Evolutionary conservation across 2,797 vertebrate genomes (phyloP), one percentile per base, ranked within the genome.

Genomic region (Macropus fuliginosus): DNA sequence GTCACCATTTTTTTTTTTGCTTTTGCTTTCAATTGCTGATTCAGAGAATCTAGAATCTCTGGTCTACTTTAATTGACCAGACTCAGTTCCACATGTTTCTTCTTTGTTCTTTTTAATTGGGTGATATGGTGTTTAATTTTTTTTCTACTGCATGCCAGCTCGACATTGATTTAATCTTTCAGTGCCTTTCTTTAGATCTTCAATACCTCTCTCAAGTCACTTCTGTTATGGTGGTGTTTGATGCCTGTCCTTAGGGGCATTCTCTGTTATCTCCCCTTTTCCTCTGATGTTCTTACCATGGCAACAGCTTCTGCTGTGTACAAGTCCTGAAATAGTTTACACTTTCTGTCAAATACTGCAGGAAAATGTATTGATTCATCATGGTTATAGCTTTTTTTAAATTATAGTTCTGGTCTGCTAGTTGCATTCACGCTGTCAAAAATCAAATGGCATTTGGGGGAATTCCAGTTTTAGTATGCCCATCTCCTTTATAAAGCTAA

Each of bases 401-500:
- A 87, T 46, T 87, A 46, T 46, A 18, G 62, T 46, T 87, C 24
- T 46, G 40, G 40, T 46, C 74, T 87, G n/a, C 74, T 87, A 87
- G 40, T 46, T 87, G 74, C 74, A 87, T 87, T 87, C 40, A 87
- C 11, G 74, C 74, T 81, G 74, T 50, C 74, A 46, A 87, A 87
- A 46, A 9, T 87, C 40, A 87, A 46, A 87, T 46, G 10, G 21
- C 9, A 46, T 87, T 81, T 46, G 11, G 21, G 74, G 40, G 74
- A 87, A 87, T 87, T 87, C 74, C 74, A 87, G 74, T 87, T 87
- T 87, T 87, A 87, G 74, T 87, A 87, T 87, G 40, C 40, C 21
- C 40, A 87, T 87, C 74, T 87, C 74, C 74, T 87, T 46, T 87
- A 87, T 8, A 87, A 87, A 87, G 13, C 9, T 87, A 87, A 87